Evolutionary conservation across 2,888 invertebrate genomes (phyloP).

Genomic region (Phragmatobia fuliginosa): DNA sequence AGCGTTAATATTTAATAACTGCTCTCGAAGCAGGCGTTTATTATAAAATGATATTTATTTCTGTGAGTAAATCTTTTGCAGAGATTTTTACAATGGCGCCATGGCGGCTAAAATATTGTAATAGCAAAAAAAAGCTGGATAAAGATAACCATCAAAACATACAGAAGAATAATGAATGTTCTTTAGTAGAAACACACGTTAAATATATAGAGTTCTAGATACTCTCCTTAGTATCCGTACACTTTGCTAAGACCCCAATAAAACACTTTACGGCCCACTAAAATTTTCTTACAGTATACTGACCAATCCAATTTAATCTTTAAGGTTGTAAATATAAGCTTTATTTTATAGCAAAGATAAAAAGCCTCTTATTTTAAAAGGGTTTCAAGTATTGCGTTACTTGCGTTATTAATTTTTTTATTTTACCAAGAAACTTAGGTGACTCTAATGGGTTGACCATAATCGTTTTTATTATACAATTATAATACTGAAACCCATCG

Average conservation of each 20-base stretch:
- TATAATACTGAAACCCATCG: too few species aligned
- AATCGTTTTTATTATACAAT: background rate
- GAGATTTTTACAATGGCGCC: too few species aligned
- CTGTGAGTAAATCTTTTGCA: too few species aligned
- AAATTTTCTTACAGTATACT: constrained; percentile 21
- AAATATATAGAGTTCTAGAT: constrained; percentile 36
- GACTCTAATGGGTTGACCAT: constrained; percentile 16
- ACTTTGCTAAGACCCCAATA: constrained; percentile 33
- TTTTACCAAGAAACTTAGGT: too few species aligned
- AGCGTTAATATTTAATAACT: too few species aligned
- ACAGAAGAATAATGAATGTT: background rate
- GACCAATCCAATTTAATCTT: constrained; percentile 34
- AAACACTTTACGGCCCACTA: constrained; percentile 39
- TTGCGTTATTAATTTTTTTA: constrained; percentile 18
- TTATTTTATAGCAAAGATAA: constrained; percentile 23
- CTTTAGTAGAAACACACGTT: constrained; percentile 25
- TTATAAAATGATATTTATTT: too few species aligned
- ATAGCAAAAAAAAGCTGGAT: background rate
- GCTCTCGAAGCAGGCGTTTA: too few species aligned
- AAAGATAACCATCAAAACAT: background rate
- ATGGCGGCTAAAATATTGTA: too few species aligned
- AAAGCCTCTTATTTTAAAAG: constrained; percentile 27
- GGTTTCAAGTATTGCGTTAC: constrained; percentile 16
- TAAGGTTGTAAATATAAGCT: background rate
- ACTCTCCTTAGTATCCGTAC: constrained; percentile 18